A percentile compares a stretch with the other conserved stretches of the same genome.
Evolutionary conservation across 92 coral and sea anemone species (phyloP).

Genomic region (Micromussa lordhowensis): DNA sequence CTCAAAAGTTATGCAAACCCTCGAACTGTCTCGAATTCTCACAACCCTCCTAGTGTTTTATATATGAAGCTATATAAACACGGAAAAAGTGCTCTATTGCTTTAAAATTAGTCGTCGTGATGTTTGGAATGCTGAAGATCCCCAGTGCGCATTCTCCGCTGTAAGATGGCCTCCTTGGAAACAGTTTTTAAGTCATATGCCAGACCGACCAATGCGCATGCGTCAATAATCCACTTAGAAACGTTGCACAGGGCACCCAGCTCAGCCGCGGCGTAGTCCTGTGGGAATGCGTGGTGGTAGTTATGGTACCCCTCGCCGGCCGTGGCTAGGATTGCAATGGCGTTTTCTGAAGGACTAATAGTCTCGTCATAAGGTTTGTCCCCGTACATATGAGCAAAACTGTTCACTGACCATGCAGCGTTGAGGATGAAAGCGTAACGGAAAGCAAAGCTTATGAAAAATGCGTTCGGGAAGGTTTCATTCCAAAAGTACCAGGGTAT

Average conservation of each 20-base stretch:
- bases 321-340: slow-evolving; percentile 19
- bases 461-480: slow-evolving; percentile 68
- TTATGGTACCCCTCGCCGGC: slow-evolving; percentile 81
- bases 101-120: neutral
- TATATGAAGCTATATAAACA: too few species aligned
- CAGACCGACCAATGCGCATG: slow-evolving; percentile 63
- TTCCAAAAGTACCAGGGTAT: slow-evolving; percentile 77
- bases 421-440: slow-evolving; percentile 72
- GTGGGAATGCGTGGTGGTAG: slow-evolving; percentile 81
- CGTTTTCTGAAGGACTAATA: slow-evolving; percentile 72
- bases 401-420: slow-evolving; percentile 77
- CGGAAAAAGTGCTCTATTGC: too few species aligned
- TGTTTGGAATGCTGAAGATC: slow-evolving; percentile 29
- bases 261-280: slow-evolving; percentile 78
- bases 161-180: slow-evolving; percentile 51
- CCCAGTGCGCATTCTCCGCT: slow-evolving; percentile 71
- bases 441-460: slow-evolving; percentile 74
- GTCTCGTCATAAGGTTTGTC: slow-evolving; percentile 71
- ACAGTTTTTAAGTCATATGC: slow-evolving; percentile 68
- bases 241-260: slow-evolving; percentile 51
- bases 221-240: slow-evolving; percentile 58
- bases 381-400: slow-evolving; percentile 81
- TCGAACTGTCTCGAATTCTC: too few species aligned
- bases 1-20: too few species aligned
- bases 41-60: too few species aligned